Percentiles rank a stretch among this genome's conserved stretches.
These are phyloP conservation scores for Anoplophora glabripennis DNA, from an alignment of 1,140 invertebrate genomes.

Conservation along the genomic window DNA sequence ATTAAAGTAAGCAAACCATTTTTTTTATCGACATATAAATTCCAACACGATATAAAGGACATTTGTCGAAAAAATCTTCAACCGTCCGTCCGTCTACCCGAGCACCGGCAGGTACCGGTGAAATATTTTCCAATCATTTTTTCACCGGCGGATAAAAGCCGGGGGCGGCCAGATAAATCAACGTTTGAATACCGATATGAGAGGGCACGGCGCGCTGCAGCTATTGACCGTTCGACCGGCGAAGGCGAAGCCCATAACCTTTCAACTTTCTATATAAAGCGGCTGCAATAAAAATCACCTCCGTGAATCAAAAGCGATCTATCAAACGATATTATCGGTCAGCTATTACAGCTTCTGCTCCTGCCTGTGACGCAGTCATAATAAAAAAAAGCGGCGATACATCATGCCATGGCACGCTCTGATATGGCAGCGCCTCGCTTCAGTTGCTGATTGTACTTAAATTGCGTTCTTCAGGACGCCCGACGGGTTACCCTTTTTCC, in stretches of 20 bases:
- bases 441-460: too few species aligned
- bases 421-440: neutral
- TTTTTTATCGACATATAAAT: too few species aligned
- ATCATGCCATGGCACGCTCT: conserved; percentile 26
- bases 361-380: conserved; percentile 32
- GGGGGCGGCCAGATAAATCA: conserved; percentile 23
- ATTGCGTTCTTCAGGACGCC: too few species aligned
- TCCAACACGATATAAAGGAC: too few species aligned
- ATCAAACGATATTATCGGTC: conserved; percentile 43
- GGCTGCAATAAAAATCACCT: conserved; percentile 45
- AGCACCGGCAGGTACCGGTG: too few species aligned
- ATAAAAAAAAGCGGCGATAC: conserved; percentile 34
- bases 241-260: conserved; percentile 32
- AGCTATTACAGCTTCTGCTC: conserved; percentile 33
- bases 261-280: conserved; percentile 43
- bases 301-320: conserved; percentile 42
- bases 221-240: conserved; percentile 33
- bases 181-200: conserved; percentile 35
- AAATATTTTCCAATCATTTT: too few species aligned
- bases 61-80: too few species aligned
- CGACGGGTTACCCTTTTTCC: too few species aligned
- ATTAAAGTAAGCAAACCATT: too few species aligned
- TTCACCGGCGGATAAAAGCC: neutral
- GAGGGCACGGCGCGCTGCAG: conserved; percentile 12
- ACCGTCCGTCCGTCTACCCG: too few species aligned